Conservation (phyloP, 2,888 invertebrate species). For the Seira ritae region DNA sequence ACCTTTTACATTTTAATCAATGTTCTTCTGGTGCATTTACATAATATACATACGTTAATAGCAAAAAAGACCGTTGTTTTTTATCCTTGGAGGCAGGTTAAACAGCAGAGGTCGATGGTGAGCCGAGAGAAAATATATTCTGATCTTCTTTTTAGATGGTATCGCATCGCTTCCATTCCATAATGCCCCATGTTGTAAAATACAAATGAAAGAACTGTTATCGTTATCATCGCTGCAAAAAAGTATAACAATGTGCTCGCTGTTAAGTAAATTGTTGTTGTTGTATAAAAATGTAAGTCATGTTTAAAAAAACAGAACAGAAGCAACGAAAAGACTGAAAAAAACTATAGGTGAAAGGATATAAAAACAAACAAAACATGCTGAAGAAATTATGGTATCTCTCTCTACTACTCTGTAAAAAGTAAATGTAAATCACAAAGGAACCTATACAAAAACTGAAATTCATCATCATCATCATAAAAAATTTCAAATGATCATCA, state of each 20-base stretch:
- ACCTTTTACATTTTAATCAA: too few relatives aligned
- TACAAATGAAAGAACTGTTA: constrained; percentile 38
- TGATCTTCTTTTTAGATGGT: not conserved
- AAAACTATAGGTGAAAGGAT: constrained; percentile 33
- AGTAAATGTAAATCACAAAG: constrained; percentile 27
- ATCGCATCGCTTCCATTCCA: constrained; percentile 52
- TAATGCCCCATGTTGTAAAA: constrained; percentile 18
- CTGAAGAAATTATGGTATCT: constrained; percentile 67
- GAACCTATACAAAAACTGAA: constrained; percentile 33
- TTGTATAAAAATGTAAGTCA: constrained; percentile 57
- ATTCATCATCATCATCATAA: constrained; percentile 25
- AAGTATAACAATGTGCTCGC: constrained; percentile 26
- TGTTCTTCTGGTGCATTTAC: not conserved
- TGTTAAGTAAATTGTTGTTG: constrained; percentile 50
- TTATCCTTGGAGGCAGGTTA: not conserved
- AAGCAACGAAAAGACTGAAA: constrained; percentile 67
- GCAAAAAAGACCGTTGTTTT: not conserved
- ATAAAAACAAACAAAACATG: constrained; percentile 52
- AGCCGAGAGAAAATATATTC: not conserved
- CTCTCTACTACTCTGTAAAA: constrained; percentile 47
- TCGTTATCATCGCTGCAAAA: constrained; percentile 40
- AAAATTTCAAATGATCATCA: constrained; percentile 19
- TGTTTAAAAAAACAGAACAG: constrained; percentile 45
- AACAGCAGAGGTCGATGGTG: not conserved
- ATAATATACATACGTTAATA: too few relatives aligned